Base-by-base conservation (phyloP, 2,797 vertebrate genomes). In the Lithobates pipiens region DNA sequence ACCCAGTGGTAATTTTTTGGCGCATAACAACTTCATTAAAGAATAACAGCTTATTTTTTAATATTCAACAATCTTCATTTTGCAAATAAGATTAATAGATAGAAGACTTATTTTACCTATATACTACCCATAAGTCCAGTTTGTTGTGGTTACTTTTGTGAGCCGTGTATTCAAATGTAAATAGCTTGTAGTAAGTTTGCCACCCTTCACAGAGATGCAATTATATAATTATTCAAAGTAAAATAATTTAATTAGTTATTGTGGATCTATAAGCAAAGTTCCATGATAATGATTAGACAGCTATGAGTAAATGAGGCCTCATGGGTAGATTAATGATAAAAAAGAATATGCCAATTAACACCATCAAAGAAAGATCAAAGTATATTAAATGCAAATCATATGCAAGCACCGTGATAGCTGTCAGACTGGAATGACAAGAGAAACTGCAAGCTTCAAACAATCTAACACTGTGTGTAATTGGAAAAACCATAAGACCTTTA, bases 291-390 rank as follows among this genome's bases (percentile, higher is more conserved):
- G 67, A 65, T 36, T 65, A 77, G 50, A 86, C 42, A 86, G 46
- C 68, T 21, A 82, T 34, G 73, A 70, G 79, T 77, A 86, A 82
- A 82, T 86, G 73, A 86, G 80, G 80, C 23, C 85, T 82, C 80
- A 10, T 65, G 71, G 57, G 84, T 67, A 80, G 77, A 74, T 84
- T 68, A 68, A 77, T 73, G 80, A 86, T 82, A 82, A 86, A 85
- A 82, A 82, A 70, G 85, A 72, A 82, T 86, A 82, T 82, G 61
- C 73, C 79, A 86, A 86, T 86, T 86, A 82, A 71, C 67, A 65
- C 68, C 65, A 82, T 86, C 84, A 85, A 77, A 77, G 65, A 73
- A 82, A 82, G 85, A 86, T 86, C 79, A 86, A 86, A 86, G 85
- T 70, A 77, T 77, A 86, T 81, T 77, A 73, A 63, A 86, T 86